phyloP scores from a whole-genome alignment of 2,888 invertebrate genomes.

The Perithous albicinctus region DNA sequence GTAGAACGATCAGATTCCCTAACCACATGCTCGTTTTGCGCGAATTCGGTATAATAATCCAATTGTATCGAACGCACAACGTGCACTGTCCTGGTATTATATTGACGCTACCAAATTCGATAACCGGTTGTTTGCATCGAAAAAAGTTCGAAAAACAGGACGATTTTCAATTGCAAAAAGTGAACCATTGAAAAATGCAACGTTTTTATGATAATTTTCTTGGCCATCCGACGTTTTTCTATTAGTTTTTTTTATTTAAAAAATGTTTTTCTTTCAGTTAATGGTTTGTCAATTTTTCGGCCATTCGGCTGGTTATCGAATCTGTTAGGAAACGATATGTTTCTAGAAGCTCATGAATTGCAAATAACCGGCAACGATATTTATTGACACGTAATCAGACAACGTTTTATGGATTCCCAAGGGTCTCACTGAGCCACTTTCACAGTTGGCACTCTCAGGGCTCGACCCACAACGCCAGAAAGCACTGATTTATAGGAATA shows the following conservation, averaged over 20 bases:
- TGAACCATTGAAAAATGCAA: too few relatives aligned
- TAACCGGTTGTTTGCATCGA: too few relatives aligned
- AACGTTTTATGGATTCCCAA: conserved; percentile 65
- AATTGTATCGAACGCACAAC: conserved; percentile 28
- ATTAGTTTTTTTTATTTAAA: too few relatives aligned
- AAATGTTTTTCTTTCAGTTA: too few relatives aligned
- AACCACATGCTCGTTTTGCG: conserved; percentile 50
- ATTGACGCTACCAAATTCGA: too few relatives aligned
- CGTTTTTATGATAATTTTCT: too few relatives aligned
- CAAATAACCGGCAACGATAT: conserved; percentile 23
- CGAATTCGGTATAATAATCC: conserved; percentile 47
- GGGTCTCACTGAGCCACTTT: conserved; percentile 64
- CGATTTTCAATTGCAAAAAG: too few relatives aligned
- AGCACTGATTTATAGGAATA: conserved; percentile 67
- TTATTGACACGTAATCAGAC: conserved; percentile 59
- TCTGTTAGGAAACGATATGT: too few relatives aligned
- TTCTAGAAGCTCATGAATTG: conserved; percentile 61
- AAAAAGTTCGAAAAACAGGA: too few relatives aligned
- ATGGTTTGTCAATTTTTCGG: too few relatives aligned
- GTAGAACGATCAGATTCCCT: conserved; percentile 66
- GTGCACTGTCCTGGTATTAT: conserved; percentile 41
- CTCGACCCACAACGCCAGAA: conserved; percentile 66
- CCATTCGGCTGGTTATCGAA: too few relatives aligned
- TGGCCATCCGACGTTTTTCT: too few relatives aligned
- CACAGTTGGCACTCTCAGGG: conserved; percentile 67